Percentiles rank a stretch among this genome's conserved stretches.
phyloP scores from a whole-genome alignment of 2,888 invertebrate genomes.

The Vesta saturnalis region DNA sequence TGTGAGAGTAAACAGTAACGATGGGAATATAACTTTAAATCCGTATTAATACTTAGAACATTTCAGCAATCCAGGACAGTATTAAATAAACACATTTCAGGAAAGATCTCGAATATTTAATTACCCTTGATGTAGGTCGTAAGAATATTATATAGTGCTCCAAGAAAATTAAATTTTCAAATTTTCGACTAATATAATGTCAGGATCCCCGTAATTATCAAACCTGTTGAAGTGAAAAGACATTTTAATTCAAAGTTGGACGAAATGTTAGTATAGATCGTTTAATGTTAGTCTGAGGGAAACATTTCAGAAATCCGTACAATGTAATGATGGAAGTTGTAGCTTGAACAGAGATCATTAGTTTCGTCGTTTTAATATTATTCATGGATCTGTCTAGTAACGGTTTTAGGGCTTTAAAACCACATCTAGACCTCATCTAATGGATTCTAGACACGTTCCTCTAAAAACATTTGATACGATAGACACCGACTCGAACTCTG shows the following conservation, averaged over 20 bases:
- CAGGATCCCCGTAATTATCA: not conserved
- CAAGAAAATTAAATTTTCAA: not conserved
- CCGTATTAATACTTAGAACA: not conserved
- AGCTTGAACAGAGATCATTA: constrained; percentile 19
- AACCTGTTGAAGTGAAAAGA: not conserved
- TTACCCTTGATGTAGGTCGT: not conserved
- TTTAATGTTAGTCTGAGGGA: not conserved
- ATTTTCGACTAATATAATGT: not conserved
- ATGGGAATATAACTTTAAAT: no score
- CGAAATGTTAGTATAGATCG: not conserved
- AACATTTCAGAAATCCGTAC: not conserved
- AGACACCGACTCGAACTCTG: constrained; percentile 34
- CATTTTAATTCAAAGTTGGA: no score
- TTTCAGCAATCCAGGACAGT: not conserved
- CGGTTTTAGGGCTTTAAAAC: constrained; percentile 32
- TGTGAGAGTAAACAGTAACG: no score
- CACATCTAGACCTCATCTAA: constrained; percentile 26
- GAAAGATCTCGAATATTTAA: not conserved
- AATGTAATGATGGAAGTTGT: constrained; percentile 13
- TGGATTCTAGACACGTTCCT: constrained; percentile 35
- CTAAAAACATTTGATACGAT: constrained; percentile 28
- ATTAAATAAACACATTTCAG: not conserved
- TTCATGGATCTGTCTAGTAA: constrained; percentile 32
- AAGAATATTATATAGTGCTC: not conserved
- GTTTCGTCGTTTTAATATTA: constrained; percentile 29